These are phyloP conservation scores for Trachelus troglodyta DNA, from an alignment of 2,888 invertebrate species.

Conservation along the genomic window DNA sequence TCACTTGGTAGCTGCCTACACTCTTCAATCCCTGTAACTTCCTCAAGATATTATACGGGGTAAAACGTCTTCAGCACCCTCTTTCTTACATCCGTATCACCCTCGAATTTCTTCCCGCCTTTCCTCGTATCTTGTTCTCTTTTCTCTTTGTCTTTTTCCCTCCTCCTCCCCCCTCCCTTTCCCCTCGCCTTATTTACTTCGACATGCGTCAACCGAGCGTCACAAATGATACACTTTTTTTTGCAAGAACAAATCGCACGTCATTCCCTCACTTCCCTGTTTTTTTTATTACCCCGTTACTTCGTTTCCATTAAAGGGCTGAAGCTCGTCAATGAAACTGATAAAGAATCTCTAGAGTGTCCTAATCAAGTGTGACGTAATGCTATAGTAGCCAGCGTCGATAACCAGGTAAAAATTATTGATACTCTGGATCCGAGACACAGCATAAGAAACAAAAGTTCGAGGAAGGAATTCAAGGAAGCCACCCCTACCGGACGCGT, in stretches of 20 bases:
- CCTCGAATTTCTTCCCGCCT: background rate
- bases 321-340: background rate
- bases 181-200: background rate
- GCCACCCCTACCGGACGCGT: background rate
- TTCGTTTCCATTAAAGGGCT: background rate
- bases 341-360: background rate
- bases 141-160: background rate
- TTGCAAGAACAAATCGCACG: background rate
- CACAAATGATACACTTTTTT: background rate
- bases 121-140: background rate
- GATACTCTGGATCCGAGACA: background rate
- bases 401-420: background rate
- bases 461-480: background rate
- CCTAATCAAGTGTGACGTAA: background rate
- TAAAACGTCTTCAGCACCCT: background rate
- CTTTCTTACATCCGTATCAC: background rate
- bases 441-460: background rate
- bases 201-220: background rate
- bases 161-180: too few species aligned
- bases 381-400: background rate
- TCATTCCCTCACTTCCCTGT: background rate
- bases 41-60: too few species aligned
- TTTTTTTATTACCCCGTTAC: background rate
- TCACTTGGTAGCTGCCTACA: background rate
- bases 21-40: background rate